phyloP scores from a whole-genome alignment of 2,113 vertebrate genomes.

The Mirza zaza region DNA sequence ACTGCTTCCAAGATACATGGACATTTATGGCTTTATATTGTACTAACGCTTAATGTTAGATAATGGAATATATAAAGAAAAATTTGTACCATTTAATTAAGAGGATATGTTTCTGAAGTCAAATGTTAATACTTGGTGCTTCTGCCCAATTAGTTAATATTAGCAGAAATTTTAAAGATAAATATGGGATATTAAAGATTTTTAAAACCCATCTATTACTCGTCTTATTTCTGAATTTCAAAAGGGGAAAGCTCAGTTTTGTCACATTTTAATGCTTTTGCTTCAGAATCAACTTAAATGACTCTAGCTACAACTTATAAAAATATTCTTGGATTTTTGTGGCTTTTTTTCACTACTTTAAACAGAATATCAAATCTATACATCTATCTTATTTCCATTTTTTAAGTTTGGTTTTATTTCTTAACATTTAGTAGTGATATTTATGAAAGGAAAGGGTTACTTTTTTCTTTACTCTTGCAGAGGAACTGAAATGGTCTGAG shows the following conservation, averaged over 20 bases:
- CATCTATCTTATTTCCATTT: neutral
- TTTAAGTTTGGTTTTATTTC: neutral
- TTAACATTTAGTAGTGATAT: neutral
- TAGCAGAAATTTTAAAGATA: slow-evolving; percentile 34
- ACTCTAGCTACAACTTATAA: slow-evolving; percentile 31
- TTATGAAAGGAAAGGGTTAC: slow-evolving; percentile 53
- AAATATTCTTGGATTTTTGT: slow-evolving; percentile 37
- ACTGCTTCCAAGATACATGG: neutral
- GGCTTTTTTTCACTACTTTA: neutral
- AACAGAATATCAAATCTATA: neutral
- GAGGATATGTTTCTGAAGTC: slow-evolving; percentile 53
- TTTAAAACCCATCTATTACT: neutral
- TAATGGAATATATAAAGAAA: slow-evolving; percentile 44
- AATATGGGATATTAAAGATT: slow-evolving; percentile 4
- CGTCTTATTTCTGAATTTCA: slow-evolving; percentile 46
- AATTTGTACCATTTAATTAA: neutral
- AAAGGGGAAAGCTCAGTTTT: neutral
- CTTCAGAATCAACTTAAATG: slow-evolving; percentile 35
- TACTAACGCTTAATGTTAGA: neutral
- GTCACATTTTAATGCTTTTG: slow-evolving; percentile 44
- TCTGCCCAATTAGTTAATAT: slow-evolving; percentile 25
- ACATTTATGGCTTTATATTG: neutral
- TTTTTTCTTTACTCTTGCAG: neutral
- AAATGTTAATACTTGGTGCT: slow-evolving; percentile 26
- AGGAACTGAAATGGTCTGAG: slow-evolving; percentile 62